These are phyloP conservation scores for Drosophila lacertosa DNA, from an alignment of 1,140 invertebrate species.

Conservation along the genomic window DNA sequence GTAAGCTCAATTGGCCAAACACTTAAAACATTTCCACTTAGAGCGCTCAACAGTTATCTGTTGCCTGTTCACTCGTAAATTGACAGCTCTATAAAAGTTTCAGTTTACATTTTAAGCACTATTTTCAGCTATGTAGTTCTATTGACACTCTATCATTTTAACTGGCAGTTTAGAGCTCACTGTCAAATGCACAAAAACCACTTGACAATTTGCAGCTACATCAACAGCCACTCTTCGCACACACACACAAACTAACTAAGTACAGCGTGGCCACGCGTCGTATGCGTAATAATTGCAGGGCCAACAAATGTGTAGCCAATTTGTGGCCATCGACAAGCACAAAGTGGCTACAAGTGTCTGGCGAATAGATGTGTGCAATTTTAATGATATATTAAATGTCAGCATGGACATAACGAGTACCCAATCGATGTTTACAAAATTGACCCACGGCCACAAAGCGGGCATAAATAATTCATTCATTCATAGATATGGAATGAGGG, in stretches of 20 bases:
- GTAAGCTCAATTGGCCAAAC: not conserved
- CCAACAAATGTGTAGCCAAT: slow-evolving; percentile 42
- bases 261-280: not conserved
- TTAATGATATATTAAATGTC: slow-evolving; percentile 55
- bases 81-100: not conserved
- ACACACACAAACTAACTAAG: not conserved
- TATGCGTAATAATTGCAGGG: slow-evolving; percentile 53
- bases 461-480: slow-evolving; percentile 74
- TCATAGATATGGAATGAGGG: slow-evolving; percentile 44
- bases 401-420: slow-evolving; percentile 49
- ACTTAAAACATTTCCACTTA: slow-evolving; percentile 1
- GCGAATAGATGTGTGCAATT: slow-evolving; percentile 10
- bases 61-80: not conserved
- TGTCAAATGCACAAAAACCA: slow-evolving; percentile 3
- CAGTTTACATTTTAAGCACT: not conserved
- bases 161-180: slow-evolving; percentile 17
- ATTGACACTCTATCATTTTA: slow-evolving; percentile 28
- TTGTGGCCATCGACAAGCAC: slow-evolving; percentile 33
- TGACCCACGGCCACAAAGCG: slow-evolving; percentile 40
- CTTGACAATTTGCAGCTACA: slow-evolving; percentile 2
- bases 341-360: slow-evolving; percentile 2
- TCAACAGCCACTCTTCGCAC: not conserved
- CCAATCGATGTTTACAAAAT: slow-evolving; percentile 57
- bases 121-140: slow-evolving; percentile 2
- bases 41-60: not conserved